Evolutionary conservation across 2,113 vertebrate species (phyloP), one percentile per base, ranked within the genome.

Genomic region (Ramphastos sulfuratus): DNA sequence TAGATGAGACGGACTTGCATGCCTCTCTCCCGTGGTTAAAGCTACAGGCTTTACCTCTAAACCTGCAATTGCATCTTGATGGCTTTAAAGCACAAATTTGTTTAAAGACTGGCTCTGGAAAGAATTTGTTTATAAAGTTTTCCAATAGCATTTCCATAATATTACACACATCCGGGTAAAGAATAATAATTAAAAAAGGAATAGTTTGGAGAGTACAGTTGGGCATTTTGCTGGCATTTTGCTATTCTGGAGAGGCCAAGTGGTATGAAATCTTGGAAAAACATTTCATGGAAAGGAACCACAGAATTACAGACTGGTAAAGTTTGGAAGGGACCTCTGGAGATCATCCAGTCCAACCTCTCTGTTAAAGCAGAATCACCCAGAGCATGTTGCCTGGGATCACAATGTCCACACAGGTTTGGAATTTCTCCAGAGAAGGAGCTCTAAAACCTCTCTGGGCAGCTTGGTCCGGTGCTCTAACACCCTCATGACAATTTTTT

Each of bases 141-240:
- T 63, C 24, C 27, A 44, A 55, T 35, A 76, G 7, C 3, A 21
- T 63, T 93, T 71, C 52, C 31, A 33, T 59, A 39, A 63, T 83
- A 74, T 52, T 76, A n/a, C 7, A 46, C 16, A 37, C 15, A 50
- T 2, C 0, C 4, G 21, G 14, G 5, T 3, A 1, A 2, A 4
- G 15, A 13, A 4, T 7, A 4, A 7, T 24, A 12, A 37, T 21
- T 17, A 46, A 59, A 24, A 30, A 20, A 31, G 1, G 1, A 66
- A 31, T 21, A 6, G 2, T 71, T 94, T 75, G 7, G 18, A 60
- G 18, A 20, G 7, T 59, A 42, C 13, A 50, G 69, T 42, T 72
- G 9, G 12, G 15, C 3, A 39, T 50, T 82, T 85, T 92, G 21
- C 20, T 90, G 11, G 77, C 15, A 59, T 66, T 56, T 70, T 64